A percentile compares a stretch with the other conserved stretches of the same genome.
Conservation (phyloP, 2,888 invertebrate genomes). For the Plebejus melissa region DNA sequence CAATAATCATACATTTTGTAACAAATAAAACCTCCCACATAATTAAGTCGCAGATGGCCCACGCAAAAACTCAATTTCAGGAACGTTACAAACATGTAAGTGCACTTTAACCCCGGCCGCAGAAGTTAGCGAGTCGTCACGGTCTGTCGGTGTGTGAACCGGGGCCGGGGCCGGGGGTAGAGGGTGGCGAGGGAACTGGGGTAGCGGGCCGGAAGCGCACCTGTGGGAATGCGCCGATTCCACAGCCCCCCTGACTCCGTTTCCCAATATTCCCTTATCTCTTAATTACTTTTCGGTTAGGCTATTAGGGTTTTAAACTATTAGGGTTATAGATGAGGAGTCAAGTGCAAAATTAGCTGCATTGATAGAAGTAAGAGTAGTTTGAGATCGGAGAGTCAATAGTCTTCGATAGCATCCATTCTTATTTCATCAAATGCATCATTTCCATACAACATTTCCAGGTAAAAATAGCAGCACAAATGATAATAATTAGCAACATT, state of each 20-base stretch:
- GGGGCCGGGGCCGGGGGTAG: constrained; percentile 43
- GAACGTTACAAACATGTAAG: constrained; percentile 23
- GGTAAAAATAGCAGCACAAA: constrained; percentile 45
- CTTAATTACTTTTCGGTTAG: constrained; percentile 37
- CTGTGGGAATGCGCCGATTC: constrained; percentile 71
- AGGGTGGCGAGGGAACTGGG: constrained; percentile 57
- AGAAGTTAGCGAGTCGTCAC: constrained; percentile 63
- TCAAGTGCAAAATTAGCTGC: constrained; percentile 47
- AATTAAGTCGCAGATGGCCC: not conserved
- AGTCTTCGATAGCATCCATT: not conserved
- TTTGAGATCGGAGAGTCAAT: not conserved
- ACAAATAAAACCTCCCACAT: not conserved
- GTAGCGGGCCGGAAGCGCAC: constrained; percentile 72
- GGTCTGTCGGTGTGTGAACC: constrained; percentile 69
- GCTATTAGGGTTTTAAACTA: constrained; percentile 6
- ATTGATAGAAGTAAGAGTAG: not conserved
- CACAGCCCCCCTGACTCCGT: constrained; percentile 45
- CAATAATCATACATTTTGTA: not conserved
- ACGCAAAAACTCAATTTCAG: not conserved
- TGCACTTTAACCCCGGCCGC: constrained; percentile 46
- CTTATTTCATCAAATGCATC: not conserved
- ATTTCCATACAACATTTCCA: constrained; percentile 35
- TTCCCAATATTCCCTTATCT: constrained; percentile 45
- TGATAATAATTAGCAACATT: constrained; percentile 56
- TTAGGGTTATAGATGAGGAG: constrained; percentile 36